A percentile compares a stretch with the other conserved stretches of the same genome.
Conservation (phyloP, 2,888 invertebrate species). For the Omphaloscelis lunosa region DNA sequence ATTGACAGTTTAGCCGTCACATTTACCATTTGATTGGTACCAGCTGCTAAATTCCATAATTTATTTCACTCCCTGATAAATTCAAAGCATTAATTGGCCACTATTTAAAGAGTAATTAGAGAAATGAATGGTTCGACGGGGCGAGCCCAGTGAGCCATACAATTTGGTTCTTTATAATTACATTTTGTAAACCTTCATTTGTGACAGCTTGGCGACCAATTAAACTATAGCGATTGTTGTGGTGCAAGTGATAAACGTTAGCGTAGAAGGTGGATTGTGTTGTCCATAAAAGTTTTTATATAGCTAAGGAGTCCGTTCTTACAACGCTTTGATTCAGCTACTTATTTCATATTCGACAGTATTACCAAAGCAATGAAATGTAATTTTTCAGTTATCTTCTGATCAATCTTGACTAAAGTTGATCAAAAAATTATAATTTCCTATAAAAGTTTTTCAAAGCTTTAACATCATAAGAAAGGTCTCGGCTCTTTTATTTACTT, state of each 20-base stretch:
- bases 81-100: constrained; percentile 52
- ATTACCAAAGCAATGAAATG: not conserved
- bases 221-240: constrained; percentile 65
- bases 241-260: constrained; percentile 50
- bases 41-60: constrained; percentile 29
- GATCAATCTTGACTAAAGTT: not conserved
- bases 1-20: not conserved
- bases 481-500: not conserved
- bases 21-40: constrained; percentile 1
- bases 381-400: not conserved
- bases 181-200: constrained; percentile 71
- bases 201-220: constrained; percentile 74
- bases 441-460: not conserved
- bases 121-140: constrained; percentile 46
- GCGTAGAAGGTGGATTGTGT: not conserved
- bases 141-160: constrained; percentile 48
- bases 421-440: not conserved
- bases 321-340: not conserved
- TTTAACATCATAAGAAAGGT: too few relatives aligned
- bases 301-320: not conserved
- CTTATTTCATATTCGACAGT: not conserved
- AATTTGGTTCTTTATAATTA: constrained; percentile 70
- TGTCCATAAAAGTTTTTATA: not conserved
- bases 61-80: constrained; percentile 18
- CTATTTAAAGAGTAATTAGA: constrained; percentile 62